Evolutionary conservation across 2,113 vertebrate species (phyloP), one percentile per base, ranked within the genome.

Genomic region (Ceyx melanurus): DNA sequence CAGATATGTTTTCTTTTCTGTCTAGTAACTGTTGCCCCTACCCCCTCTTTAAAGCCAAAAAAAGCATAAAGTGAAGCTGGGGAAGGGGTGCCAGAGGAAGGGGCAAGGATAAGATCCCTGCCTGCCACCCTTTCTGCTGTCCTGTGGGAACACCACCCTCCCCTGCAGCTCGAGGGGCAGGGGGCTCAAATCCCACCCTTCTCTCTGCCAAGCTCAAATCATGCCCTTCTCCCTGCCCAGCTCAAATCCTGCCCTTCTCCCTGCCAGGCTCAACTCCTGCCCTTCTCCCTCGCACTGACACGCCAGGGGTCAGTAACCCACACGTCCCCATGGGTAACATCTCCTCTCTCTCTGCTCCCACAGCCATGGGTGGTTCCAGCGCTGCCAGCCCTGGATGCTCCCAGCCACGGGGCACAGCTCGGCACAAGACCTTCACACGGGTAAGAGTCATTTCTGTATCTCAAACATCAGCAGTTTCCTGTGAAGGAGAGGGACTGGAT

Each of bases 401-500:
- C 66, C 43, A 64, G 31, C 68, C 45, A 5, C 16, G 4, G 67
- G 40, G 57, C 50, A 16, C 29, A 1, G 35, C 77, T 43, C 28
- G 3, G 26, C 80, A 54, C 40, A 9, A 65, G 82, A 40, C 9
- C 5, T 15, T n/a, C 25, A 8, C 23, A 46, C 3, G 40, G 78
- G 87, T 89, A 91, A 83, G 84, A 73, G 33, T 19, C 7, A 67
- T 82, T 94, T 73, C 91, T 89, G 33, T 64, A 45, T 71, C 73
- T 78, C 82, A 66, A 93, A 43, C n/a, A 43, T 45, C 31, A 84
- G 86, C 60, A 91, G 94, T 88, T 96, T 96, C 94, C 94, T 89
- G 91, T 35, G 51, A 80, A 54, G 2, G 18, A 92, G 75, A 75
- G 82, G 89, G 82, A 83, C 73, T 87, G 15, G 87, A 53, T 65